A percentile compares a stretch with the other conserved stretches of the same genome.
These are phyloP conservation scores for Dendropsophus ebraccatus DNA, from an alignment of 2,113 vertebrate species.

Conservation along the genomic window DNA sequence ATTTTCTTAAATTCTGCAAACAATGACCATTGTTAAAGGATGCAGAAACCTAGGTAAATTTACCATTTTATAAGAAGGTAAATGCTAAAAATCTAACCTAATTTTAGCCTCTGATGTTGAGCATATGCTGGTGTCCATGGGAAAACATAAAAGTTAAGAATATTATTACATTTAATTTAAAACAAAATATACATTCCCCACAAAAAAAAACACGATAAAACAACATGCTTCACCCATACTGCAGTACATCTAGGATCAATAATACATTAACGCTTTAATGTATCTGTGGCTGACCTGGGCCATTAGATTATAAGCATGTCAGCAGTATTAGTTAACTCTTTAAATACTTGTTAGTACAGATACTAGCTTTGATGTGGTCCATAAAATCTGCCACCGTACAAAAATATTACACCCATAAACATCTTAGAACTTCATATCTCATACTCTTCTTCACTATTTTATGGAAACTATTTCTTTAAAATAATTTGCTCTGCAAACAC, in stretches of 20 bases:
- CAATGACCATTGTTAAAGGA: neutral
- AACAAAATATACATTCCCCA: neutral
- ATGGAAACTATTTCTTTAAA: neutral
- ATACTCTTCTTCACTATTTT: neutral
- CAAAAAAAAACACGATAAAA: neutral
- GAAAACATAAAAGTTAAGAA: neutral
- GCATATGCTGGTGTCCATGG: neutral
- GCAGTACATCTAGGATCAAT: neutral
- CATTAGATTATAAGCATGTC: neutral
- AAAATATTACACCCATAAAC: neutral
- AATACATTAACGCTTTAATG: neutral
- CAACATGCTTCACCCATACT: neutral
- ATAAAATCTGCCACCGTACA: neutral
- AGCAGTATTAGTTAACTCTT: neutral
- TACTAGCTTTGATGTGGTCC: neutral
- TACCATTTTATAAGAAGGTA: no score
- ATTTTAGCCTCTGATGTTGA: no score
- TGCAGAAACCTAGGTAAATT: neutral
- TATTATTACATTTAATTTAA: neutral
- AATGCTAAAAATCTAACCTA: no score
- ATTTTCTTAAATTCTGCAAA: no score
- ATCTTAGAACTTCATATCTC: neutral
- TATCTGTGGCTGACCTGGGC: neutral
- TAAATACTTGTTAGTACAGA: neutral
- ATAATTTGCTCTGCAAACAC: neutral